Evolutionary conservation across 1,140 invertebrate genomes (phyloP).

Genomic region (Drosophila kepulauana): DNA sequence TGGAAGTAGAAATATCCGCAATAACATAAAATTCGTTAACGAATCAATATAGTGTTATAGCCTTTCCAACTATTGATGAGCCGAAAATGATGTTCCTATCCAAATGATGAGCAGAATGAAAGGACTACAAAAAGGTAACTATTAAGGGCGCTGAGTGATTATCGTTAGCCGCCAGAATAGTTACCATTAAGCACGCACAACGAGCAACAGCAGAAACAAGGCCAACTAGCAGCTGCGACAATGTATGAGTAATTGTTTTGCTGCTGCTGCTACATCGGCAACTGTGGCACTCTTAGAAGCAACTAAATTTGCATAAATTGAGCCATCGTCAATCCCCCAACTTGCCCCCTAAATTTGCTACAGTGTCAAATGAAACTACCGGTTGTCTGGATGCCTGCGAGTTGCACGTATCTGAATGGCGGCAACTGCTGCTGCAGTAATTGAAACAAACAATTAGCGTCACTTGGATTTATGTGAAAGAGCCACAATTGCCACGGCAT

Average conservation of each 20-base stretch:
- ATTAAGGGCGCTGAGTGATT: conserved; percentile 52
- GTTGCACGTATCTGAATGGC: conserved; percentile 61
- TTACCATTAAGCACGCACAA: conserved; percentile 80
- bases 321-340: conserved; percentile 6
- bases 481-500: conserved; percentile 60
- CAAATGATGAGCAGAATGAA: too few species aligned
- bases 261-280: conserved; percentile 57
- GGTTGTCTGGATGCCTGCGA: conserved; percentile 21
- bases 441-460: conserved; percentile 83
- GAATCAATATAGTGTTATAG: too few species aligned
- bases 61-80: too few species aligned
- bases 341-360: neutral
- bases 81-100: too few species aligned
- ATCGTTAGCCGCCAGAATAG: conserved; percentile 75
- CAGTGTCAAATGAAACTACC: conserved; percentile 34
- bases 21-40: too few species aligned
- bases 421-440: conserved; percentile 75
- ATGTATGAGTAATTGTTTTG: conserved; percentile 82
- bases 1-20: too few species aligned
- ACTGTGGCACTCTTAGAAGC: conserved; percentile 50
- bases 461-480: conserved; percentile 80
- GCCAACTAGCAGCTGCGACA: conserved; percentile 62
- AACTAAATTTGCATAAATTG: conserved; percentile 76
- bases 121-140: conserved; percentile 19
- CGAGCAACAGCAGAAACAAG: conserved; percentile 37